A percentile compares a stretch with the other conserved stretches of the same genome.
Evolutionary conservation across 1,140 invertebrate species (phyloP).

Genomic region (Heliconius congener): DNA sequence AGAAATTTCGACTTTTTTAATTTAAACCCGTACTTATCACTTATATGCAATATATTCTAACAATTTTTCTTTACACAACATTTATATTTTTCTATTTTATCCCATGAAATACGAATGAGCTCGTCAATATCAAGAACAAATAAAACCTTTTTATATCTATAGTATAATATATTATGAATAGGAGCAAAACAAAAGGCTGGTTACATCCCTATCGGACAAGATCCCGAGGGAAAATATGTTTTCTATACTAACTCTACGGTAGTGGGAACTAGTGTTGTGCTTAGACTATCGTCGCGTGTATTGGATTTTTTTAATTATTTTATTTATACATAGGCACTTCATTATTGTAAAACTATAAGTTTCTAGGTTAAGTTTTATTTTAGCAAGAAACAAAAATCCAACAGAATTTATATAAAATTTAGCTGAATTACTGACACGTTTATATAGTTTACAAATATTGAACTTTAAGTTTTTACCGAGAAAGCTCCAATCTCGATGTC

Average conservation of each 20-base stretch:
- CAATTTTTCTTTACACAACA: background rate
- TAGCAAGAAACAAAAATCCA: background rate
- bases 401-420: background rate
- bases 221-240: constrained; percentile 15
- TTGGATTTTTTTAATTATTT: background rate
- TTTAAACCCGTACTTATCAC: too few relatives aligned
- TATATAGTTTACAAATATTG: background rate
- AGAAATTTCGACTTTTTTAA: too few relatives aligned
- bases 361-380: background rate
- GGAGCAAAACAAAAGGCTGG: constrained; percentile 9
- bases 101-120: background rate
- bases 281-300: background rate
- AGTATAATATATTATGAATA: constrained; percentile 13
- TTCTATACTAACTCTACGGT: constrained; percentile 5
- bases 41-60: too few relatives aligned
- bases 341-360: too few relatives aligned
- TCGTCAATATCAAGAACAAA: constrained; percentile 14
- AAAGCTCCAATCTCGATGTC: background rate
- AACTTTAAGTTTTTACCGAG: background rate
- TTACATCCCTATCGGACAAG: constrained; percentile 13
- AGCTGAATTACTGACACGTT: background rate
- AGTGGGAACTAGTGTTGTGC: background rate
- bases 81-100: constrained; percentile 7
- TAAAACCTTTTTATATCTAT: constrained; percentile 13
- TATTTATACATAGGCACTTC: background rate